Evolutionary conservation across 2,797 vertebrate species (phyloP).

Genomic region (Gadopsis bispinosus): DNA sequence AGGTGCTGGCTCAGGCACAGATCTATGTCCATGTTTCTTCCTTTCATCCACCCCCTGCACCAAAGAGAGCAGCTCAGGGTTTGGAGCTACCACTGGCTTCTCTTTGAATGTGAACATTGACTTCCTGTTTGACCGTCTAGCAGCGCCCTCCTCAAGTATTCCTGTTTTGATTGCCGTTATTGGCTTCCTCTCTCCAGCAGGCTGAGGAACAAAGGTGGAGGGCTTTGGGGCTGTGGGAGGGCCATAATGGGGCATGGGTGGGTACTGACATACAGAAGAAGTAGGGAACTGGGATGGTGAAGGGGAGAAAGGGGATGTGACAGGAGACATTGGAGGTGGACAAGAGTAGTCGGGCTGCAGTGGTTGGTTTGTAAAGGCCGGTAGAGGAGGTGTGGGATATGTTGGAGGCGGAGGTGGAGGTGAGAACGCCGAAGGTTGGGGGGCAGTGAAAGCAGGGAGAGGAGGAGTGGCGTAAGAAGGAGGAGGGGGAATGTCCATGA

Average conservation of each 20-base stretch:
- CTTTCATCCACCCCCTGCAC: conserved; percentile 92
- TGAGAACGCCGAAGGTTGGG: conserved; percentile 71
- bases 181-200: conserved; percentile 65
- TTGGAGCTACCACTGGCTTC: conserved; percentile 92
- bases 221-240: conserved; percentile 80
- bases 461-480: conserved; percentile 87
- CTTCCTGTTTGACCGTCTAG: conserved; percentile 85
- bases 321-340: conserved; percentile 69
- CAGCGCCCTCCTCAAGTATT: conserved; percentile 90
- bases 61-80: conserved; percentile 94
- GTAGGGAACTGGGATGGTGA: conserved; percentile 61
- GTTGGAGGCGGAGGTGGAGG: conserved; percentile 81
- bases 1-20: conserved; percentile 81
- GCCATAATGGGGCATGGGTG: conserved; percentile 85
- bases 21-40: conserved; percentile 87
- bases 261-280: conserved; percentile 78
- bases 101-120: conserved; percentile 99
- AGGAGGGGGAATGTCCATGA: conserved; percentile 83
- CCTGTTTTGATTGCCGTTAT: conserved; percentile 86
- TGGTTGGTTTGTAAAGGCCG: conserved; percentile 77
- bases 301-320: conserved; percentile 55
- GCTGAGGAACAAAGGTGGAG: conserved; percentile 74
- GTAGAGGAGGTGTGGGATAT: conserved; percentile 84
- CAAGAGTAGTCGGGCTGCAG: conserved; percentile 66
- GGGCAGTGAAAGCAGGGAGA: conserved; percentile 66